Conservation (phyloP, 2,797 vertebrate genomes). For the Microctenopoma stevenorrisi region DNA sequence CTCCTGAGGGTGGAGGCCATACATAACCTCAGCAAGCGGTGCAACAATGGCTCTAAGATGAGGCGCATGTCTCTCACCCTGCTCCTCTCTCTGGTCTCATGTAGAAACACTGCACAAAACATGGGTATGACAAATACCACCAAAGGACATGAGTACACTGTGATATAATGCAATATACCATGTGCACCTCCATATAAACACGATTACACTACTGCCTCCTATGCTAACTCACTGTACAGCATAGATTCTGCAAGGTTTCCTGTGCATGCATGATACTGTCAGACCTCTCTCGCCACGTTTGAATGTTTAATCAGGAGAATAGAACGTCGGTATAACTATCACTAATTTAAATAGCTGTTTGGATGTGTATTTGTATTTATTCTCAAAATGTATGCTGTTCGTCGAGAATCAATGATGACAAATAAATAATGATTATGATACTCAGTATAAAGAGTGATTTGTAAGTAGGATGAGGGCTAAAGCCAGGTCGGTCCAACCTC, state of each 20-base stretch:
- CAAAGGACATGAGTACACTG: constrained; percentile 30
- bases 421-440: constrained; percentile 65
- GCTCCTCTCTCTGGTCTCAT: constrained; percentile 11
- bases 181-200: constrained; percentile 42
- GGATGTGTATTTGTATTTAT: constrained; percentile 78
- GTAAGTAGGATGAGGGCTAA: constrained; percentile 49
- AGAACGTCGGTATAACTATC: constrained; percentile 24
- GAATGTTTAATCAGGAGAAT: constrained; percentile 58
- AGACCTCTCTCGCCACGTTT: constrained; percentile 39
- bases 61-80: neutral
- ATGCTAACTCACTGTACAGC: constrained; percentile 36
- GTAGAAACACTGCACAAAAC: constrained; percentile 19
- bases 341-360: constrained; percentile 66
- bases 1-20: constrained; percentile 83
- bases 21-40: neutral
- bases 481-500: constrained; percentile 69
- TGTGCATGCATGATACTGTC: constrained; percentile 44
- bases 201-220: constrained; percentile 41
- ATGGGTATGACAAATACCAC: constrained; percentile 25
- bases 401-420: constrained; percentile 44
- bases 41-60: neutral
- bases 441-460: constrained; percentile 7
- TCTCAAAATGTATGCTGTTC: constrained; percentile 59
- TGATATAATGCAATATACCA: constrained; percentile 49
- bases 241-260: constrained; percentile 19